Percentiles rank a stretch among this genome's conserved stretches.
These are phyloP conservation scores for Anhinga rufa DNA, from an alignment of 2,113 vertebrate genomes.

Conservation along the genomic window DNA sequence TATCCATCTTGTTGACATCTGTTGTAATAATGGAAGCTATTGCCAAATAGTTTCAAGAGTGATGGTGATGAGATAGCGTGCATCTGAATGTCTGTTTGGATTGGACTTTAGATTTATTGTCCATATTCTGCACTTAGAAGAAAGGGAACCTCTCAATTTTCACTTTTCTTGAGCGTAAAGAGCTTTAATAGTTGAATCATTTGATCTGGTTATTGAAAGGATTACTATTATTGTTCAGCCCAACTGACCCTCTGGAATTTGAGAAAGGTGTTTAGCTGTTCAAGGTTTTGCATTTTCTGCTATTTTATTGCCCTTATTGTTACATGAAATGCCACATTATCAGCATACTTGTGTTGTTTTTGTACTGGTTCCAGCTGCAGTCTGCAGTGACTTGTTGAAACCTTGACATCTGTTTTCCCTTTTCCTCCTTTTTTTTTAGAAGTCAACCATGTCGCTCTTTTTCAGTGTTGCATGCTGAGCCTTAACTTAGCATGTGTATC, in stretches of 20 bases:
- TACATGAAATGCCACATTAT: conserved; percentile 35
- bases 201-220: conserved; percentile 19
- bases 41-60: conserved; percentile 2
- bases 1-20: conserved; percentile 45
- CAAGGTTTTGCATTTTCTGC: conserved; percentile 19
- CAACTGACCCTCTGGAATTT: background rate
- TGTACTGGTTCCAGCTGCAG: conserved; percentile 23
- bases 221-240: background rate
- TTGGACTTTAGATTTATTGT: conserved; percentile 2
- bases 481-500: background rate
- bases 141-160: background rate
- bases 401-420: conserved; percentile 41
- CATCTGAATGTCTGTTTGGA: conserved; percentile 9
- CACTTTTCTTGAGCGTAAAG: background rate
- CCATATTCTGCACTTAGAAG: background rate
- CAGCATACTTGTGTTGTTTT: background rate
- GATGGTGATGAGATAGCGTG: background rate
- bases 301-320: conserved; percentile 35
- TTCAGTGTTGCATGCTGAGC: conserved; percentile 8
- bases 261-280: background rate
- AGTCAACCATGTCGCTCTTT: conserved; percentile 13
- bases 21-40: background rate
- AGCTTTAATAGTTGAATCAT: background rate
- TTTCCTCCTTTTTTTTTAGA: conserved; percentile 19
- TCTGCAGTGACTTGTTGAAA: conserved; percentile 31